Conservation (phyloP, 2,797 vertebrate species). For the Erpetoichthys calabaricus region DNA sequence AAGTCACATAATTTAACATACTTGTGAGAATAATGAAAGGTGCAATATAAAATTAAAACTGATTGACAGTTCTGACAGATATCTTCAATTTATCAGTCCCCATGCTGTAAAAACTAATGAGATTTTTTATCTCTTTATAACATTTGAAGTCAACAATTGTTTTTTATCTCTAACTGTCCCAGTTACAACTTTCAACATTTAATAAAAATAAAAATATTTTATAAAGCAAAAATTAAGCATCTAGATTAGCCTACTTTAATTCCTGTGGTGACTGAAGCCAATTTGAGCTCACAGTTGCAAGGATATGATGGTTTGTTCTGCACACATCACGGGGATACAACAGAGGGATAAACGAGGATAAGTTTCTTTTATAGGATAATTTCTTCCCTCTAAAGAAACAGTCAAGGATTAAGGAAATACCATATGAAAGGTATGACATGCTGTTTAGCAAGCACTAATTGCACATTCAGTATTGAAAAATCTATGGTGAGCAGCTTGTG, state of each 20-base stretch:
- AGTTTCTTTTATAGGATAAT: constrained; percentile 43
- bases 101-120: too few species aligned
- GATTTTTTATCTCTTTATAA: too few species aligned
- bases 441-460: constrained; percentile 48
- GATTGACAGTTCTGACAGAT: too few species aligned
- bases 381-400: constrained; percentile 32
- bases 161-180: too few species aligned
- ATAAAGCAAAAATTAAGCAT: constrained; percentile 19
- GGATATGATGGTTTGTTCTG: constrained; percentile 42
- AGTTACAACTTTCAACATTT: too few species aligned
- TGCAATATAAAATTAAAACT: too few species aligned
- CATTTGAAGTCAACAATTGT: too few species aligned
- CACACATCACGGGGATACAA: constrained; percentile 40
- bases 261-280: constrained; percentile 50
- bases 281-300: constrained; percentile 32
- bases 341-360: constrained; percentile 35
- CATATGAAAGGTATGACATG: constrained; percentile 47
- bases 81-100: too few species aligned
- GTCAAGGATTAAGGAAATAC: constrained; percentile 48
- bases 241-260: constrained; percentile 58
- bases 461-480: constrained; percentile 34
- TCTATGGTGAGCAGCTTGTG: constrained; percentile 40
- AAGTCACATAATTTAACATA: too few species aligned
- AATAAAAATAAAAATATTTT: too few species aligned
- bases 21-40: too few species aligned